These are phyloP conservation scores for Chaetodon trifasciatus DNA, from an alignment of 2,797 vertebrate species.

Conservation along the genomic window DNA sequence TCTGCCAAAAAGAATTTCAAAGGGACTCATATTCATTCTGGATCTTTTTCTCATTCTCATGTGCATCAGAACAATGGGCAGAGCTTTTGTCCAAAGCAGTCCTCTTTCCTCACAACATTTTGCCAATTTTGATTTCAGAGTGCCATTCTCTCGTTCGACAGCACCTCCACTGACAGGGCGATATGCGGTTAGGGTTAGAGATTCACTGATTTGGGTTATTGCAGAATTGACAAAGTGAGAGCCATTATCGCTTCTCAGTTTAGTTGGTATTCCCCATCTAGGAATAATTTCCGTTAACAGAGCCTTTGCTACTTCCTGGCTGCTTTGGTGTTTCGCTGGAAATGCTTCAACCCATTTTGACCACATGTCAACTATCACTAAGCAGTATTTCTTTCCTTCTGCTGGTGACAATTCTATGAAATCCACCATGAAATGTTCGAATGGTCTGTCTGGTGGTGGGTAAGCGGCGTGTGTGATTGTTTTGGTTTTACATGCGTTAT, in stretches of 20 bases:
- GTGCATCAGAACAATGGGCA: background rate
- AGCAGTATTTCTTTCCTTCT: conserved; percentile 11
- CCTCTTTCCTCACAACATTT: background rate
- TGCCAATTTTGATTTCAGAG: background rate
- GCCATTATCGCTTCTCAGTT: background rate
- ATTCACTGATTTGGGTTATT: background rate
- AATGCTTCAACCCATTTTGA: background rate
- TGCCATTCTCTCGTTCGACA: conserved; percentile 8
- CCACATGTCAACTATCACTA: conserved; percentile 16
- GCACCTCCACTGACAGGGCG: background rate
- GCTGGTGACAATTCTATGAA: conserved; percentile 9
- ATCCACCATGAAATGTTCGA: conserved; percentile 19
- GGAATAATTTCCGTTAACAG: background rate
- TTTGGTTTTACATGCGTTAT: background rate
- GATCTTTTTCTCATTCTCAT: background rate
- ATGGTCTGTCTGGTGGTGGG: background rate
- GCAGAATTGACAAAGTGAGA: background rate
- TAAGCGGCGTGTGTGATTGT: background rate
- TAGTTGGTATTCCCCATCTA: background rate
- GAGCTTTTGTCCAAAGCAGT: background rate
- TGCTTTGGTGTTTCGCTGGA: background rate
- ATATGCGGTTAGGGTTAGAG: conserved; percentile 2
- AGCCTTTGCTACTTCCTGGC: background rate
- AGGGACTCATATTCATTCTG: background rate
- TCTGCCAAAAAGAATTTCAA: background rate